Percentiles rank a stretch among this genome's conserved stretches.
Conservation (phyloP, 2,113 vertebrate species). For the Apteryx mantelli region DNA sequence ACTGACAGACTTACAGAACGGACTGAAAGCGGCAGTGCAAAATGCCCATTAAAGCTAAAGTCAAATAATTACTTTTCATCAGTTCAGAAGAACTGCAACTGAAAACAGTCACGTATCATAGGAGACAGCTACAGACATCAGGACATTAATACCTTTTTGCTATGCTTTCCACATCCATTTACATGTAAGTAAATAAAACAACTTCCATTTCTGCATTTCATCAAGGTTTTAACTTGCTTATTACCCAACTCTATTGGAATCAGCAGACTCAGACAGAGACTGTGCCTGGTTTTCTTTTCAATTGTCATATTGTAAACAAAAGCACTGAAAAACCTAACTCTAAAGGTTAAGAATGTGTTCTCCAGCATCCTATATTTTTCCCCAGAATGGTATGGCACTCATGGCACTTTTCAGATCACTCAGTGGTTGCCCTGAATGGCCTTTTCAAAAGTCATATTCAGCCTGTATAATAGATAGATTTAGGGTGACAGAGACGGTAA, state of each 20-base stretch:
- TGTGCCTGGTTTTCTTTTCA: conserved; percentile 12
- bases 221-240: conserved; percentile 16
- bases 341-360: not conserved
- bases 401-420: not conserved
- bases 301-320: conserved; percentile 25
- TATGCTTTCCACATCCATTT: conserved; percentile 17
- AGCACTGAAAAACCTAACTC: not conserved
- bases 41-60: not conserved
- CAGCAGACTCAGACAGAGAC: not conserved
- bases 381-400: not conserved
- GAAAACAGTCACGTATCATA: not conserved
- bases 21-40: conserved; percentile 4
- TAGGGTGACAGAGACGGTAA: not conserved
- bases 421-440: not conserved
- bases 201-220: conserved; percentile 30
- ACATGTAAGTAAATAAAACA: conserved; percentile 19
- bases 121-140: conserved; percentile 15
- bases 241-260: not conserved
- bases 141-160: not conserved
- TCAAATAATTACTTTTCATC: conserved; percentile 3
- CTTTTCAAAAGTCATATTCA: not conserved
- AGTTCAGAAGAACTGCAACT: not conserved
- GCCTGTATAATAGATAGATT: not conserved
- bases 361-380: not conserved
- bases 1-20: not conserved